Evolutionary conservation across 2,113 vertebrate genomes (phyloP), one percentile per base, ranked within the genome.

Genomic region (Thinocorus orbignyianus): DNA sequence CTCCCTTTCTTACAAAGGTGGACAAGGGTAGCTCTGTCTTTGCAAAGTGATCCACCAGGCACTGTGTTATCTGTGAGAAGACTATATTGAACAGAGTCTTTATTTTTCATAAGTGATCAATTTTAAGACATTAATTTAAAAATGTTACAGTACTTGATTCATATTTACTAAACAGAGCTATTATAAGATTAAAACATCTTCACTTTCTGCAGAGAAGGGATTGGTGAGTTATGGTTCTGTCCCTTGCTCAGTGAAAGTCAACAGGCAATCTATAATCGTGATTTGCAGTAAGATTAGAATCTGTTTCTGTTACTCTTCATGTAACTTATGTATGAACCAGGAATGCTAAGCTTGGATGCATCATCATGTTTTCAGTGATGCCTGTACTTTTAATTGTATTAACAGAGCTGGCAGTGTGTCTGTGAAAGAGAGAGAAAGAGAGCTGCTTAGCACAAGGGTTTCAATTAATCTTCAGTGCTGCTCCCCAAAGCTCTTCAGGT

Each of bases 151-250:
- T 73, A 49, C 54, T 86, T 85, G 35, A 48, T 92, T 92, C 35
- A 17, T 93, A 93, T 93, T 95, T 95, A 92, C 73, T 88, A 80
- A 97, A 91, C 58, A 91, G 54, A 49, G 57, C 62, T 92, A 79
- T 88, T 95, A 79, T 23, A 91, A 81, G 85, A 77, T 92, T 84
- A 79, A 92, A 93, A 52, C 46, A 58, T 88, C 71, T 69, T 93
- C 17, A 17, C 33, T 88, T 94, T 62, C 57, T 91, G 76, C 54
- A 84, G 90, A 76, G 61, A 83, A 93, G 65, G 54, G 20, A 55
- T 80, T 77, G 46, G 72, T 96, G 95, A 96, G 54, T 95, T 96
- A 81, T 79, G 81, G 71, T 90, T 94, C 91, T 95, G 92, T 91
- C 23, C 39, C 44, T 88, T 90, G 80, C 37, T 88, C 85, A 18